Base-by-base conservation (phyloP, 2,113 vertebrate genomes). In the Chloebia gouldiae region DNA sequence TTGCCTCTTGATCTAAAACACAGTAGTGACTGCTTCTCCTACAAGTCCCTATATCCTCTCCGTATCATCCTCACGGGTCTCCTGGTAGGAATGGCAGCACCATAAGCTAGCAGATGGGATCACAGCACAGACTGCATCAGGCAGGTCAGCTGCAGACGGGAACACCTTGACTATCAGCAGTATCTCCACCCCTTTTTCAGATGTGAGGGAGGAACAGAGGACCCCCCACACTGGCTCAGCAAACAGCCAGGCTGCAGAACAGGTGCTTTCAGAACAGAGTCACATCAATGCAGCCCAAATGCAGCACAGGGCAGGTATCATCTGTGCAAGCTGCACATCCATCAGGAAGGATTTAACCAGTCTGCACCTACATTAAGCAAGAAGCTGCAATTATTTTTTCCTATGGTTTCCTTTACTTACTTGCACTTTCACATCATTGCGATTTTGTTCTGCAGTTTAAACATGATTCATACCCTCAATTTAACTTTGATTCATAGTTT, bases 401-500 rank as follows among this genome's bases (percentile, higher is more conserved):
- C 68, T 65, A n/a, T 13, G 14, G 49, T 10, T 88, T 77, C 71
- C 54, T 86, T 61, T 79, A 77, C 64, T 94, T 63, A 76, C 50
- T 49, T 44, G 49, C 63, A 77, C 59, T 88, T 80, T 63, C 64
- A 77, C 35, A 95, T 39, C 61, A 90, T 47, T 27, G 16, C 50
- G 35, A 82, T 80, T 96, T 92, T 93, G 54, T 90, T 96, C 79
- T 59, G 47, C 66, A 44, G 50, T 83, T 93, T 96, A 92, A 92
- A 73, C 50, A 73, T 73, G 77, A 96, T 86, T 95, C 66, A 96
- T 66, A 75, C 35, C 31, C 59, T 80, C 87, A 90, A 90, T 91
- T 95, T 95, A 90, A 80, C 93, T 96, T 95, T 86, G 92, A 96
- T 88, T 83, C 71, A 95, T 86, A 68, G 90, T 78, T 94, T 96